Evolutionary conservation across 2,888 invertebrate species (phyloP), one percentile per base, ranked within the genome.

Genomic region (Marasmarcha lunaedactyla): DNA sequence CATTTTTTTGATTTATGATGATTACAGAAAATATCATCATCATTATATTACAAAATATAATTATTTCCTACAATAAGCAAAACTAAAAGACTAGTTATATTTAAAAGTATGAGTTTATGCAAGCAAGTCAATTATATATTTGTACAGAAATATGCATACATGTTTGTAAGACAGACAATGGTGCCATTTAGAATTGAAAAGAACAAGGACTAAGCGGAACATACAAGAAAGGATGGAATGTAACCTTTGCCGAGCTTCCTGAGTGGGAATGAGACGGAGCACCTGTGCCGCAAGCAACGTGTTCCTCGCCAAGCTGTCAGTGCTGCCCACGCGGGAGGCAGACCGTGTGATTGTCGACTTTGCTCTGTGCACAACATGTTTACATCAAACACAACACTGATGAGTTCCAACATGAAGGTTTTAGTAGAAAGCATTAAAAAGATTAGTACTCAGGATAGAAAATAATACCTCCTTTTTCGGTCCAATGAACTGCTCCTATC

Each of bases 281-380:
- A 92, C 91, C 71, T 92, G 91, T 45, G 92, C 92, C 33, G 92
- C 91, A 57, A 93, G 86, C 49, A 93, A 69, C 15, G 92, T 88
- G 59, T 91, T 90, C 47, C 89, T 86, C 26, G 89, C 92, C 57
- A 90, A 81, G 63, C 89, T 90, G 59, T 90, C 89, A 55, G 89
- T 88, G 56, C 85, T 85, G 27, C 83, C 81, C 3, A 77, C 79
- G 43, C 71, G 76, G 30, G 76, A 83, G 42, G 57, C 56, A 42
- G 81, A 77, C 52, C 72, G 54, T 44, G 79, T 69, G 40, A 81
- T 71, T 46, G 76, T 72, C 41, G 78, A 79, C 53, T 72, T 77
- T 42, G 58, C 61, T 66, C 81, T 83, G 59, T 30, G 30, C 11
- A 11, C 11, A n/a, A 30, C 30, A 30, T n/a, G 3, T 3, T 5